These are phyloP conservation scores for Plodia interpunctella DNA, from an alignment of 1,140 invertebrate species.

Conservation along the genomic window DNA sequence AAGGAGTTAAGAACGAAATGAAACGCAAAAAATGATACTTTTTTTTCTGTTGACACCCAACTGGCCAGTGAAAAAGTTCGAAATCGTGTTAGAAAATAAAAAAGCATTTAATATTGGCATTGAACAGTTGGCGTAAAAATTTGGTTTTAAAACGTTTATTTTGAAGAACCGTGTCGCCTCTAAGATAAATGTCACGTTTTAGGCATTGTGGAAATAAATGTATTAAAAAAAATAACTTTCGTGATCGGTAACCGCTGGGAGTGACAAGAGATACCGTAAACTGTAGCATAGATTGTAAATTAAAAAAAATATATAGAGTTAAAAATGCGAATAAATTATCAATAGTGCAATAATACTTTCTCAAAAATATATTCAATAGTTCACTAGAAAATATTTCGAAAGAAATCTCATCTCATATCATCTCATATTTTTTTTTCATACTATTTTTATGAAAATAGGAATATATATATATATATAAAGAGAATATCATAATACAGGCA, in stretches of 20 bases:
- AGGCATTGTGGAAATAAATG: neutral
- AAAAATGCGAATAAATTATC: neutral
- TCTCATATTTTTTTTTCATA: too few species aligned
- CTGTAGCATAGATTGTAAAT: neutral
- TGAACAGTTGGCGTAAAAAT: conserved; percentile 59
- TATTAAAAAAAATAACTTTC: neutral
- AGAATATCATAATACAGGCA: neutral
- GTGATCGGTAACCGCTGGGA: conserved; percentile 13
- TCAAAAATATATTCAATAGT: too few species aligned
- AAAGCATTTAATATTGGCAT: conserved; percentile 70
- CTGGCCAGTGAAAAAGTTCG: conserved; percentile 53
- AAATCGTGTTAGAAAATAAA: conserved; percentile 65
- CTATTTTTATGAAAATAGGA: neutral
- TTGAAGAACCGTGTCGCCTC: conserved; percentile 32
- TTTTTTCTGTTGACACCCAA: conserved; percentile 68
- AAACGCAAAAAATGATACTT: conserved; percentile 29
- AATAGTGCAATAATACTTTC: too few species aligned
- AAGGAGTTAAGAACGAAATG: conserved; percentile 18
- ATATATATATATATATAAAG: neutral
- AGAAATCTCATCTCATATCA: too few species aligned
- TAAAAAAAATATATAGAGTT: conserved; percentile 23
- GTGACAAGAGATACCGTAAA: neutral
- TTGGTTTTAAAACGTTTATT: conserved; percentile 49
- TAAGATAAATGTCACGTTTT: conserved; percentile 35
- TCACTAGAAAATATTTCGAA: too few species aligned